Conservation (phyloP, 1,140 invertebrate genomes). For the Helicoverpa armigera region DNA sequence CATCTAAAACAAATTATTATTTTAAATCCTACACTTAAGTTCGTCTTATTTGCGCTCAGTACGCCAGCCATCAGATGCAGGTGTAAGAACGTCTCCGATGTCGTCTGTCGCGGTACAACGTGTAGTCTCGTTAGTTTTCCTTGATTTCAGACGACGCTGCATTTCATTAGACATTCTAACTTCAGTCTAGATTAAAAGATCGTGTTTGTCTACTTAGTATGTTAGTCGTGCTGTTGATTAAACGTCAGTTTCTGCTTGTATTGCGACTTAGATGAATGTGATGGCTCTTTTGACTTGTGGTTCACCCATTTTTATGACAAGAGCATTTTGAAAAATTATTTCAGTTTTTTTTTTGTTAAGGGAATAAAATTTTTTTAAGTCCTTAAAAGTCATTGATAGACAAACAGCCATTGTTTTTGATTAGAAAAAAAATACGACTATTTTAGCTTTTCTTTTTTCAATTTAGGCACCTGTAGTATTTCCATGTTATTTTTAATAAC, state of each 20-base stretch:
- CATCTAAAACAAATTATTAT: too few species aligned
- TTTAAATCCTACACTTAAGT: too few species aligned
- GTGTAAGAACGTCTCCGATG: constrained; percentile 36
- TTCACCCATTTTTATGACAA: not conserved
- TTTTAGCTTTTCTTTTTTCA: too few species aligned
- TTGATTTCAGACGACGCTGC: constrained; percentile 23
- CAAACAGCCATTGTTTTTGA: too few species aligned
- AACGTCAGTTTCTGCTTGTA: constrained; percentile 13
- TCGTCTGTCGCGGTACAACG: constrained; percentile 41
- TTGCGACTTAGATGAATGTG: not conserved
- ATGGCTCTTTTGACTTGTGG: not conserved
- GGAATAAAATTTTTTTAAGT: too few species aligned
- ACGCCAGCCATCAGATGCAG: constrained; percentile 39
- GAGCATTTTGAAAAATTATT: not conserved
- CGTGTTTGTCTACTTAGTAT: constrained; percentile 14
- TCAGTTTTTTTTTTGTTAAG: too few species aligned
- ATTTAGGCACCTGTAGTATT: too few species aligned
- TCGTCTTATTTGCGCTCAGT: constrained; percentile 26
- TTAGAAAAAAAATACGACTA: too few species aligned
- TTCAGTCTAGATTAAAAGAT: constrained; percentile 30
- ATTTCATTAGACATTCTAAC: constrained; percentile 37
- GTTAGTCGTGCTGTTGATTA: constrained; percentile 12
- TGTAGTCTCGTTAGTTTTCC: constrained; percentile 38
- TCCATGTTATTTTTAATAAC: too few species aligned
- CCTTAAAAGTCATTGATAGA: too few species aligned